Base-by-base conservation (phyloP, 2,113 vertebrate species). In the Anarhynchus alexandrinus region DNA sequence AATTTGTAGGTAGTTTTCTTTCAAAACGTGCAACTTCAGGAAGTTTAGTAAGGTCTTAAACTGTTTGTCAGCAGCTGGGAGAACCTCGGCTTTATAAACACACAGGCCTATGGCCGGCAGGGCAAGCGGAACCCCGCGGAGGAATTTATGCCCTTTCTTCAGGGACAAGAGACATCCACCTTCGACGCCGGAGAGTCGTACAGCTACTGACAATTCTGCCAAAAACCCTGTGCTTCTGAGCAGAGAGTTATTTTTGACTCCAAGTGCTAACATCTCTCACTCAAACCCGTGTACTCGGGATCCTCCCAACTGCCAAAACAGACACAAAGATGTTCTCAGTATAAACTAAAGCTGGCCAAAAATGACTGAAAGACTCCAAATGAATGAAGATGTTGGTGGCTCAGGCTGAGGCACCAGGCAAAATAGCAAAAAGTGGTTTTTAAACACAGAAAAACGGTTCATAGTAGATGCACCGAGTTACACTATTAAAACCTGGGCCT, bases 271-370 rank as follows among this genome's bases (percentile, higher is more conserved):
- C 51, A 91, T 26, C 67, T 84, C 81, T 83, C 65, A 17, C 45
- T 52, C 79, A 73, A 77, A 55, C 47, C 42, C 22, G 2, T n/a
- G 38, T 40, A 76, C 55, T 52, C 30, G 40, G 69, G 86, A 86
- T 55, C 22, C 66, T 92, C 88, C 71, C 77, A 85, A 23, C 15
- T 80, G 88, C 91, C 81, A 82, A 49, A 52, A 72, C 69, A 95
- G 81, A 49, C 69, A 93, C 76, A 90, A 84, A 93, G 86, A 91
- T 87, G 43, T 58, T 93, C 69, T 87, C 32, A 52, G 65, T 42
- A 61, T 64, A 67, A 62, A 86, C 62, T 36, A 73, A 65, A 91
- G 72, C 69, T 92, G 83, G 65, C 30, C 25, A 38, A 89, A 92
- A 88, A 52, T 10, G 9, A 51, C 72, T 34, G 71, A 26, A 74